Evolutionary conservation across 2,888 invertebrate genomes (phyloP).

Genomic region (Ommatoiulus sabulosus): DNA sequence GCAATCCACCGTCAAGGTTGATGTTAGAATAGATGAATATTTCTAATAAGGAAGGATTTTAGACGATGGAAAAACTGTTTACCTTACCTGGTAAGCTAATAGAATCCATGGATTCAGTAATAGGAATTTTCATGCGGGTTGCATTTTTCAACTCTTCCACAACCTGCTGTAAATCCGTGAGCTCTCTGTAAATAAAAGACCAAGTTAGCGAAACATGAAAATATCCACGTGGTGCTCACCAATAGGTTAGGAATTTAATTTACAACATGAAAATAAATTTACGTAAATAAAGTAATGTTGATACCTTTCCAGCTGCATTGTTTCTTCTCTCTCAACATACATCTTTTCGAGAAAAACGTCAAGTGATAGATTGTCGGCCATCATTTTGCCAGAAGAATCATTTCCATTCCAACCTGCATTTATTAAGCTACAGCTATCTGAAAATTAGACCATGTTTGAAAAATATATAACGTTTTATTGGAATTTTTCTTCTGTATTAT

Average conservation of each 20-base stretch:
- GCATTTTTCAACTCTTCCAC: constrained; percentile 21
- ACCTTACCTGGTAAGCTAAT: constrained; percentile 49
- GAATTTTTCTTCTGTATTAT: too few relatives aligned
- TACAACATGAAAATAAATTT: neutral
- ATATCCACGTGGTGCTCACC: neutral
- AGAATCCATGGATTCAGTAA: constrained; percentile 49
- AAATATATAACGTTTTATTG: neutral
- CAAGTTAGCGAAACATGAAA: neutral
- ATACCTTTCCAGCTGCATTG: constrained; percentile 55
- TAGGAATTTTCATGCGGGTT: constrained; percentile 42
- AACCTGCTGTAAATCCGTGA: constrained; percentile 55
- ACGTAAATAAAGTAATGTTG: neutral
- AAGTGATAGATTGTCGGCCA: constrained; percentile 54
- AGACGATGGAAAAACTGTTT: neutral
- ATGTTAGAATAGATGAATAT: too few relatives aligned
- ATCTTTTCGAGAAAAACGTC: constrained; percentile 55
- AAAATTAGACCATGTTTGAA: neutral
- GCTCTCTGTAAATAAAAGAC: constrained; percentile 32
- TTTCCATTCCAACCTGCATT: constrained; percentile 53
- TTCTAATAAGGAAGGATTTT: neutral
- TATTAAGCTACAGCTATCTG: constrained; percentile 57
- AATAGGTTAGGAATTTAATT: neutral
- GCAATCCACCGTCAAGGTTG: too few relatives aligned
- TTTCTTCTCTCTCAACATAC: constrained; percentile 55
- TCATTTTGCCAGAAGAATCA: constrained; percentile 47